Conservation (phyloP, 2,888 invertebrate species). For the Vesta saturnalis region DNA sequence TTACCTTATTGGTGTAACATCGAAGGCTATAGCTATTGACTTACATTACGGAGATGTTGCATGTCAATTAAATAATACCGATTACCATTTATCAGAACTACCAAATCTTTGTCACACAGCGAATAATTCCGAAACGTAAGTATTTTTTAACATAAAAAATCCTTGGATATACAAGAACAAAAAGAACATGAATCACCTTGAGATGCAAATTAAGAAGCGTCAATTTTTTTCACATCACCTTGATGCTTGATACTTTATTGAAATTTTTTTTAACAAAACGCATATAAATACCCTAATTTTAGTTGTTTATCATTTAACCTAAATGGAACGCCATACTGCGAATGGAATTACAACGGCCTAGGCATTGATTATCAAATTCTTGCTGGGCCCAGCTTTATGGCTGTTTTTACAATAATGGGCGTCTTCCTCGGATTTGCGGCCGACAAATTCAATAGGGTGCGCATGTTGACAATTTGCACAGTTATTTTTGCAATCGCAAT, state of each 20-base stretch:
- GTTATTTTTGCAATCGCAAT: conserved; percentile 85
- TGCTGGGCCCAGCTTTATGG: conserved; percentile 93
- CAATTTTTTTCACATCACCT: neutral
- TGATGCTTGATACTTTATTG: neutral
- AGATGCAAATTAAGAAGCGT: neutral
- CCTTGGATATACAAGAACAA: too few species aligned
- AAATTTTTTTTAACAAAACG: too few species aligned
- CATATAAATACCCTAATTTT: too few species aligned
- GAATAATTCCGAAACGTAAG: conserved; percentile 66
- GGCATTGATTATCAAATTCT: conserved; percentile 92
- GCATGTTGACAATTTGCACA: conserved; percentile 80
- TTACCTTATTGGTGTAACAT: conserved; percentile 89
- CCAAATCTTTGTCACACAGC: conserved; percentile 67
- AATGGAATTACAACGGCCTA: conserved; percentile 93
- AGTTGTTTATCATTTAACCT: conserved; percentile 73
- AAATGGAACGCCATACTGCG: conserved; percentile 83
- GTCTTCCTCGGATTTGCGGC: conserved; percentile 86
- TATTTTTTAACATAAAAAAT: conserved; percentile 37
- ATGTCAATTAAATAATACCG: conserved; percentile 79
- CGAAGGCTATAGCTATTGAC: conserved; percentile 85
- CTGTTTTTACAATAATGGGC: conserved; percentile 89
- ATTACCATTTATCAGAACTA: conserved; percentile 64
- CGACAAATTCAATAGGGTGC: conserved; percentile 80
- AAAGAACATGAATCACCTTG: neutral
- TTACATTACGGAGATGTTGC: conserved; percentile 87